These are phyloP conservation scores for Montipora capricornis DNA, from an alignment of 64 coral and sea anemone genomes.

Conservation along the genomic window DNA sequence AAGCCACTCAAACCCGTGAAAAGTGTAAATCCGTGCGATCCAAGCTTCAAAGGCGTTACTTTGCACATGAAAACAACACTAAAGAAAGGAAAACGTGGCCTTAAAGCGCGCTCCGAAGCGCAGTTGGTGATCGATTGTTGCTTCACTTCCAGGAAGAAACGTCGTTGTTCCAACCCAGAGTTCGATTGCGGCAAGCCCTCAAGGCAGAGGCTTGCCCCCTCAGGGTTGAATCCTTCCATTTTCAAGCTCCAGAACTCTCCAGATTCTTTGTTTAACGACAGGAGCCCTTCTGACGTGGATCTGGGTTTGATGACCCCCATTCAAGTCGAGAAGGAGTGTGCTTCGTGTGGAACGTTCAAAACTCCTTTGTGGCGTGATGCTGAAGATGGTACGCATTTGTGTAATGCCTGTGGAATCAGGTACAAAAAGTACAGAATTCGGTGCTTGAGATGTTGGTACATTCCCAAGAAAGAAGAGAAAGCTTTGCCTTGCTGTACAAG, in stretches of 20 bases:
- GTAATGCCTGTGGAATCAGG: slow-evolving; percentile 97
- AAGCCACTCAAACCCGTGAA: slow-evolving; percentile 92
- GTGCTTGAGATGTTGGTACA: slow-evolving; percentile 95
- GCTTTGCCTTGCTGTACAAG: slow-evolving; percentile 82
- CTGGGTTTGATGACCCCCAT: slow-evolving; percentile 80
- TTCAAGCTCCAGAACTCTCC: slow-evolving; percentile 81
- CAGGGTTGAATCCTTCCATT: slow-evolving; percentile 77
- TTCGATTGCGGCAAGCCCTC: slow-evolving; percentile 59
- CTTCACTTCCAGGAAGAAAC: slow-evolving; percentile 93
- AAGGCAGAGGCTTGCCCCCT: slow-evolving; percentile 66
- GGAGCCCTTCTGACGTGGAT: slow-evolving; percentile 73
- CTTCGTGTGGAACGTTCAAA: slow-evolving; percentile 89
- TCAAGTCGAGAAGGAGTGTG: slow-evolving; percentile 95
- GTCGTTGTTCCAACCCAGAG: slow-evolving; percentile 33
- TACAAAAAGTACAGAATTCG: slow-evolving; percentile 99
- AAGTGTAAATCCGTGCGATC: slow-evolving; percentile 89
- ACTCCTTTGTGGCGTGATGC: slow-evolving; percentile 98
- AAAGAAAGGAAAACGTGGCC: slow-evolving; percentile 64
- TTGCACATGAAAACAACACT: slow-evolving; percentile 95
- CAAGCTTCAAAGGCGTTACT: slow-evolving; percentile 93
- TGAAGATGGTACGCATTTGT: slow-evolving; percentile 95
- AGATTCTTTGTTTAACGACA: slow-evolving; percentile 60
- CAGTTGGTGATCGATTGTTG: slow-evolving; percentile 95
- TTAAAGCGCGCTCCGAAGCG: slow-evolving; percentile 69
- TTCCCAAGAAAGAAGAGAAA: slow-evolving; percentile 99